Evolutionary conservation across 2,888 invertebrate genomes (phyloP).

Genomic region (Spisula subtruncata): DNA sequence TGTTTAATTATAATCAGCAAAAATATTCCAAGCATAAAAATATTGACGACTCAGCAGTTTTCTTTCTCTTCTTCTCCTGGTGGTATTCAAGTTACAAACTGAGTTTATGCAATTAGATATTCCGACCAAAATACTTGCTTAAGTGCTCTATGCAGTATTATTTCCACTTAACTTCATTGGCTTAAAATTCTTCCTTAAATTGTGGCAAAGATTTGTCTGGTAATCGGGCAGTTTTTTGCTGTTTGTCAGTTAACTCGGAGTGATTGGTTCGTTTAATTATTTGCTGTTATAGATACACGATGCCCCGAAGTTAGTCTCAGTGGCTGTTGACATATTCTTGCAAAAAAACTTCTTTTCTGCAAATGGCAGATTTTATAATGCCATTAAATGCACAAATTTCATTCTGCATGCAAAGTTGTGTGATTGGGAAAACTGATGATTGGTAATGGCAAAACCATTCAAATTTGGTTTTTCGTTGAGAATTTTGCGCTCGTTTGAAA

Average conservation of each 20-base stretch:
- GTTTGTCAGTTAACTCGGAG: not conserved
- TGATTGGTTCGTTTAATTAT: not conserved
- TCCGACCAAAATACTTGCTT: not conserved
- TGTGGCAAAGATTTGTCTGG: not conserved
- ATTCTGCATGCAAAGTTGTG: too few species aligned
- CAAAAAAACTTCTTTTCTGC: too few species aligned
- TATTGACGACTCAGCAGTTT: conserved; percentile 11
- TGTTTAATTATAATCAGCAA: not conserved
- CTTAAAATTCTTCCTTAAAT: not conserved
- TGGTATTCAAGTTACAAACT: not conserved
- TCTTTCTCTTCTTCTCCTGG: not conserved
- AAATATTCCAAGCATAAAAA: not conserved
- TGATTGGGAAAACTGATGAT: too few species aligned
- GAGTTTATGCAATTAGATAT: not conserved
- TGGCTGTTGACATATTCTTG: not conserved
- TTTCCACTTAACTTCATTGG: not conserved
- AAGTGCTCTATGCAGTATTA: not conserved
- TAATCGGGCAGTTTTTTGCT: not conserved
- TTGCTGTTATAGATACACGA: not conserved
- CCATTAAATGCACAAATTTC: too few species aligned
- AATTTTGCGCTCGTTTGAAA: too few species aligned
- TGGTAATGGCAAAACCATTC: too few species aligned
- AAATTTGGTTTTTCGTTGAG: too few species aligned
- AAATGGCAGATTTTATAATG: too few species aligned
- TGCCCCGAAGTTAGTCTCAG: not conserved